A percentile compares a stretch with the other conserved stretches of the same genome.
Conservation (phyloP, 1,140 invertebrate species). For the Heliconius hewitsoni region DNA sequence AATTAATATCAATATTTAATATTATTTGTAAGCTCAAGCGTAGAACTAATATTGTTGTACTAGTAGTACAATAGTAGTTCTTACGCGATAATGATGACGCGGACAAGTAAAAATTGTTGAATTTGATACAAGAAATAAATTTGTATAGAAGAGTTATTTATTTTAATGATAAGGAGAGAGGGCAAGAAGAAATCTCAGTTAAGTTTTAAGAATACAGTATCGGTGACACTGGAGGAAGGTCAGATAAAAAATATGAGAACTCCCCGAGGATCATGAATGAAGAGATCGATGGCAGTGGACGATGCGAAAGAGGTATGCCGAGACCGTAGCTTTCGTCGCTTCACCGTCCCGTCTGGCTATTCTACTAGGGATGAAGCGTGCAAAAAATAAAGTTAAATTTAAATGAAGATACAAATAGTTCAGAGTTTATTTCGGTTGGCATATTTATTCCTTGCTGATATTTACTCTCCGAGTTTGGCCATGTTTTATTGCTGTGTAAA, state of each 20-base stretch:
- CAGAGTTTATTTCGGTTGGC: neutral
- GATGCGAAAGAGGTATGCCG: neutral
- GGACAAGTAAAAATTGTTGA: too few relatives aligned
- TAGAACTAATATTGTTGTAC: neutral
- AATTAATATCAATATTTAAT: neutral
- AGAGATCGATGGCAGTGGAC: neutral
- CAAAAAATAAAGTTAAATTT: neutral
- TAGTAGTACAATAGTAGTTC: too few relatives aligned
- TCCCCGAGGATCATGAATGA: neutral
- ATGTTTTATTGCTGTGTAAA: neutral
- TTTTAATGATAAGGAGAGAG: too few relatives aligned
- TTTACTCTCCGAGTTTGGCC: neutral
- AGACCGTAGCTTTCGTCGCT: neutral
- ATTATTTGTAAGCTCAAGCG: neutral
- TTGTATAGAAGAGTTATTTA: too few relatives aligned
- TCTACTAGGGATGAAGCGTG: neutral
- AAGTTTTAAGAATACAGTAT: neutral
- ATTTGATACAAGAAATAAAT: too few relatives aligned
- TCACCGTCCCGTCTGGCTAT: neutral
- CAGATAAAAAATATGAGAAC: neutral
- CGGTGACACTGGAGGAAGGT: neutral
- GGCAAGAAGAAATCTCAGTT: neutral
- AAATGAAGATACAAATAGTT: neutral
- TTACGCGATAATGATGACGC: too few relatives aligned
- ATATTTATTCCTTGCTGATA: neutral